phyloP scores from a whole-genome alignment of 2,113 vertebrate species.

The Bothrops jararaca region DNA sequence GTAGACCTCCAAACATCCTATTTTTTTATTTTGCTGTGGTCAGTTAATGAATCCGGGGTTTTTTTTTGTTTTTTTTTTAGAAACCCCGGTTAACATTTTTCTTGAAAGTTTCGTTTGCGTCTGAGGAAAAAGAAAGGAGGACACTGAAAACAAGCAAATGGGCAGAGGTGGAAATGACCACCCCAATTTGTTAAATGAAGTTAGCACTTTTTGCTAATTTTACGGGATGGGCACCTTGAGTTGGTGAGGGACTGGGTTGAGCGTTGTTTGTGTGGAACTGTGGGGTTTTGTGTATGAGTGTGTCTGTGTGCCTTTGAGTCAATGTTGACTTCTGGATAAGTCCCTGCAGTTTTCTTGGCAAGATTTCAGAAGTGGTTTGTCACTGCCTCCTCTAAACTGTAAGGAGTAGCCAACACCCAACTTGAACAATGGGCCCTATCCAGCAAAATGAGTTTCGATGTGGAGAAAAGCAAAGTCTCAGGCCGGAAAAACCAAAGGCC shows the following conservation, averaged over 20 bases:
- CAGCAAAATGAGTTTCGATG: too few species aligned
- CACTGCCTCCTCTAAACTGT: background rate
- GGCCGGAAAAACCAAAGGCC: too few species aligned
- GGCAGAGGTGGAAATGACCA: background rate
- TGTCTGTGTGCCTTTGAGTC: background rate
- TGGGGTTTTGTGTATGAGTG: too few species aligned
- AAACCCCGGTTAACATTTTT: background rate
- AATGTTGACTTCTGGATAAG: background rate
- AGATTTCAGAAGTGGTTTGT: background rate
- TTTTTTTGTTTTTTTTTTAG: background rate
- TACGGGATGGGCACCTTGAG: too few species aligned
- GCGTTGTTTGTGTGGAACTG: too few species aligned
- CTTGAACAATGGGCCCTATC: too few species aligned
- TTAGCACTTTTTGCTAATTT: background rate
- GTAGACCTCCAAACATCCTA: background rate
- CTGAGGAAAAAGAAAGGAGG: background rate
- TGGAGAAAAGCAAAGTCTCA: too few species aligned
- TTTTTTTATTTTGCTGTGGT: background rate
- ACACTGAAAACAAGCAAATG: background rate
- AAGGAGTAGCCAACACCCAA: too few species aligned
- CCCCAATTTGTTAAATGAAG: background rate
- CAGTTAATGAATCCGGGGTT: background rate
- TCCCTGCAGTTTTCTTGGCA: background rate
- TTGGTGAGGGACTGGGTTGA: too few species aligned
- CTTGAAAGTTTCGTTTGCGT: background rate